A percentile compares a stretch with the other conserved stretches of the same genome.
These are phyloP conservation scores for Carcharodon carcharias DNA, from an alignment of 2,797 vertebrate species.

Conservation along the genomic window DNA sequence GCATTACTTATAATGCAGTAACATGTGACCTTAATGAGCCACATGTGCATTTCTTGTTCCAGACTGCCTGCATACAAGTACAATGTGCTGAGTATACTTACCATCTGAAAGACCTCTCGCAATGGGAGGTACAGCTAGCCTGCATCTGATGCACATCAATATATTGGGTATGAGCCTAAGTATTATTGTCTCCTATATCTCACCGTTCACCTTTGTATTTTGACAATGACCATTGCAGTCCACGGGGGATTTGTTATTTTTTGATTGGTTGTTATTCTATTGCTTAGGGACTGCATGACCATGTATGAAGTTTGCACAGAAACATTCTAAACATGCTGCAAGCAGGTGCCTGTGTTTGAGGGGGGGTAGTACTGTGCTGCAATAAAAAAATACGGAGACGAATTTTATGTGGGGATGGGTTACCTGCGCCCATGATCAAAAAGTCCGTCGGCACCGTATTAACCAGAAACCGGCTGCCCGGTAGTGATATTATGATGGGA, in stretches of 20 bases:
- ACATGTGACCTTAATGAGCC: not conserved
- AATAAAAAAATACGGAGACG: not conserved
- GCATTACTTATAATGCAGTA: not conserved
- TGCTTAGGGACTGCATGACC: not conserved
- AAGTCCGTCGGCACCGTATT: no score
- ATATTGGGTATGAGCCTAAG: no score
- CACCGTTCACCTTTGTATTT: not conserved
- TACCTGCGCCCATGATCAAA: no score
- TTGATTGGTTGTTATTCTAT: not conserved
- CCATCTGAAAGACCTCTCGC: not conserved
- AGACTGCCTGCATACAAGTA: not conserved
- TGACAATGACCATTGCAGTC: not conserved
- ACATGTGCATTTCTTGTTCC: not conserved
- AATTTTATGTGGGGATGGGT: no score
- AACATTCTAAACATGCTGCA: not conserved
- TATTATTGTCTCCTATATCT: no score
- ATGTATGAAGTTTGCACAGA: not conserved
- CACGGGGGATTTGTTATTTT: not conserved
- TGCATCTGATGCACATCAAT: no score
- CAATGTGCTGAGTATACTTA: not conserved
- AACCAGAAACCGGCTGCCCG: no score
- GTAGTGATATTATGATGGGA: no score
- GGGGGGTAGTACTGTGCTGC: no score
- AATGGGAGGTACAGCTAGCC: no score
- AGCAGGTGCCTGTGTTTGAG: not conserved